Evolutionary conservation across 2,888 invertebrate species (phyloP).

Genomic region (Drosophila nr. fundita): DNA sequence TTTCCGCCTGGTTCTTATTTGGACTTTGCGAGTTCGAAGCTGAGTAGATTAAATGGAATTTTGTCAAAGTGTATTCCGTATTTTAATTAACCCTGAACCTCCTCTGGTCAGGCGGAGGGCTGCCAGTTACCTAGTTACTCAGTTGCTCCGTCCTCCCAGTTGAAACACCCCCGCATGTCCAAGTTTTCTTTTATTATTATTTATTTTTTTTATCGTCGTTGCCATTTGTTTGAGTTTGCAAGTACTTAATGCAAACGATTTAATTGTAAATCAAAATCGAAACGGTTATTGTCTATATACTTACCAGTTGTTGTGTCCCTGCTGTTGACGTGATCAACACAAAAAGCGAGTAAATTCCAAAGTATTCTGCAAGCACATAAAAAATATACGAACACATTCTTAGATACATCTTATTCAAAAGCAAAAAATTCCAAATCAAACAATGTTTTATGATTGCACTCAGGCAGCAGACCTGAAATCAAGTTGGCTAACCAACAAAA

Average conservation of each 20-base stretch:
- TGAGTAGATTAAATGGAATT: conserved; percentile 78
- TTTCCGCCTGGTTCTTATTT: conserved; percentile 42
- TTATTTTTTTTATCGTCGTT: conserved; percentile 5
- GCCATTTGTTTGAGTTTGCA: conserved; percentile 1
- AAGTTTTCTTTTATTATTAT: neutral
- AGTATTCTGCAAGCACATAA: conserved; percentile 52
- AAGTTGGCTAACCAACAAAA: conserved; percentile 23
- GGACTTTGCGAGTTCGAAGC: conserved; percentile 47
- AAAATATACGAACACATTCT: conserved; percentile 23
- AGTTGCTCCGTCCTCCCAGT: neutral
- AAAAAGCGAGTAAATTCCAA: conserved; percentile 50
- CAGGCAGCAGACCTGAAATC: conserved; percentile 1
- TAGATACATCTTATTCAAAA: conserved; percentile 4
- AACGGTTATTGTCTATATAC: conserved; percentile 8
- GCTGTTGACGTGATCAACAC: conserved; percentile 28
- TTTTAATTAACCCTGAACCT: conserved; percentile 64
- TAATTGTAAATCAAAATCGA: neutral
- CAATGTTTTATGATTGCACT: conserved; percentile 34
- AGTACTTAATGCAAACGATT: conserved; percentile 40
- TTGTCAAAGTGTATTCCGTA: conserved; percentile 68
- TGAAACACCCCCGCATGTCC: neutral
- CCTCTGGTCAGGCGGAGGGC: neutral
- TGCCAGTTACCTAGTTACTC: neutral
- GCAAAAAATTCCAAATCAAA: conserved; percentile 20
- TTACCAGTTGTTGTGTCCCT: conserved; percentile 38